Base-by-base conservation (phyloP, 2,888 invertebrate genomes). In the Amaurobius ferox region DNA sequence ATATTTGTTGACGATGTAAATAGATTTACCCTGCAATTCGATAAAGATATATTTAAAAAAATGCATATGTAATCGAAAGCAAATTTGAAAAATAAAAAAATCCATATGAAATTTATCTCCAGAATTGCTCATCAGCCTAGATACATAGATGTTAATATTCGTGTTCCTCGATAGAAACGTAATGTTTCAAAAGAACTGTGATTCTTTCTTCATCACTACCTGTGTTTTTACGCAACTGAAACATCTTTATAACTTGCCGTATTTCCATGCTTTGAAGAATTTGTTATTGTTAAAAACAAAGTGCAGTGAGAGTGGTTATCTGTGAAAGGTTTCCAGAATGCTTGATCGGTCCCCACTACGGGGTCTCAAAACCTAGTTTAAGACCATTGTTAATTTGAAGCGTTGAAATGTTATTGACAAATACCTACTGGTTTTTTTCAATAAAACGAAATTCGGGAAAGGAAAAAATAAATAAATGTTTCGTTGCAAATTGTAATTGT, bases 1-100 rank as follows among this genome's bases (percentile, higher is more conserved):
- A 19, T 66, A 66, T 30, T 19, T 66, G 19, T 32, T 66, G 66
- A 70, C 44, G 11, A 16, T 71, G 71, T 71, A 71, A 55, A 71
- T 71, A 71, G 19, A 71, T 71, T 71, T 30, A n/a, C 30, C 30
- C 55, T 6, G 19, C 48, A 55, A 29, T 71, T 29, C 44, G 23
- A 71, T 71, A 30, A 55, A 1, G 29, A 28, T 55, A 55, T 71
- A 71, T 23, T 55, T 1, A 55, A 66, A 66, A 64, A 66, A 66
- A 55, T 5, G 13, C 19, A 64, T 29, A 28, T 32, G 35, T 30
- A 30, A 66, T 19, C 32, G 1, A 66, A 66, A 66, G 6, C 1
- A 61, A 61, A n/a, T n/a, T n/a, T n/a, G n/a, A n/a, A 11, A 0
- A 5, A n/a, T 32, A 19, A 19, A 32, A 66, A 35, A 35, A 7